Conservation (phyloP, 2,888 invertebrate genomes). For the Drosophila meridionalis region DNA sequence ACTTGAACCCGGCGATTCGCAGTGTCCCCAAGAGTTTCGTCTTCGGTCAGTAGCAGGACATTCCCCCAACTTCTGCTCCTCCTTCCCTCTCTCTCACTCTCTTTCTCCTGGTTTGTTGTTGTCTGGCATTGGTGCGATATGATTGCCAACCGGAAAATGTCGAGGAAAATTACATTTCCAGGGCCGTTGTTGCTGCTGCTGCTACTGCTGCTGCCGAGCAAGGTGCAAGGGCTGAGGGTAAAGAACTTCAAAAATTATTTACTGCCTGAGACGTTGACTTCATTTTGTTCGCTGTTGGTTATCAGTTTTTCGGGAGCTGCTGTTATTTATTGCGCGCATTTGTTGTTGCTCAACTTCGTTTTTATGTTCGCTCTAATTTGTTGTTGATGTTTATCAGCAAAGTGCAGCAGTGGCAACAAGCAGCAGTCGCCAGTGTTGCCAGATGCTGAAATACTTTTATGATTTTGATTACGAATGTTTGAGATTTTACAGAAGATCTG, state of each 20-base stretch:
- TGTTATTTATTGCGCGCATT: conserved; percentile 66
- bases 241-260: conserved; percentile 73
- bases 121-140: conserved; percentile 78
- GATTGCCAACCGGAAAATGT: conserved; percentile 80
- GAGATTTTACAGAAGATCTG: background rate
- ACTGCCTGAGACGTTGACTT: conserved; percentile 75
- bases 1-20: conserved; percentile 60
- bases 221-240: conserved; percentile 39
- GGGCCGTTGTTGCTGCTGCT: conserved; percentile 22
- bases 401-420: conserved; percentile 42
- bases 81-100: too few relatives aligned
- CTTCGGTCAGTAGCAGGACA: conserved; percentile 48
- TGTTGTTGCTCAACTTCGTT: conserved; percentile 30
- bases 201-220: conserved; percentile 23
- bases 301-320: conserved; percentile 67
- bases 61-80: background rate
- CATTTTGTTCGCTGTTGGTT: conserved; percentile 64
- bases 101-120: conserved; percentile 39
- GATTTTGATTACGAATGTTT: conserved; percentile 13
- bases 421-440: conserved; percentile 17
- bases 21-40: conserved; percentile 57
- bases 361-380: conserved; percentile 64
- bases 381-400: conserved; percentile 64
- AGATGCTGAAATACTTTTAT: conserved; percentile 12
- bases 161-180: conserved; percentile 79